Evolutionary conservation across 2,113 vertebrate genomes (phyloP).

Genomic region (Fulmarus glacialis): DNA sequence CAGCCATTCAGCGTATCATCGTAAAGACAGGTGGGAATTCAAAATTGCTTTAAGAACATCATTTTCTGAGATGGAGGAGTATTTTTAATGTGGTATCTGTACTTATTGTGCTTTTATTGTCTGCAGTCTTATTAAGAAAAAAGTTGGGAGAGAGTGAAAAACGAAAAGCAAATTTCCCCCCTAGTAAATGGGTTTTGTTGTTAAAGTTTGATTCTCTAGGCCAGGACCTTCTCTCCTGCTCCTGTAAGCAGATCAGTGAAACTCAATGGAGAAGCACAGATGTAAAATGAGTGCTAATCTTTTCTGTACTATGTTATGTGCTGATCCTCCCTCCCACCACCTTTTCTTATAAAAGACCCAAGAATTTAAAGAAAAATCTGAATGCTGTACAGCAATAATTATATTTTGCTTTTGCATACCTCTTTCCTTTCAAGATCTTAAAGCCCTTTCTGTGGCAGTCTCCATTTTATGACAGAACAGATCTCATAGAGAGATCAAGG

Average conservation of each 20-base stretch:
- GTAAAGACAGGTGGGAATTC: not conserved
- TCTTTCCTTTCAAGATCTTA: not conserved
- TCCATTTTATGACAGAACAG: not conserved
- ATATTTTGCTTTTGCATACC: not conserved
- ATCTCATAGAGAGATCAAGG: not conserved
- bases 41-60: slow-evolving; percentile 1
- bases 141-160: not conserved
- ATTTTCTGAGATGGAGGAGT: not conserved
- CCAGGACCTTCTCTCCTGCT: not conserved
- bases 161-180: not conserved
- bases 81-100: not conserved
- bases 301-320: not conserved
- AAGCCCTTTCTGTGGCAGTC: not conserved
- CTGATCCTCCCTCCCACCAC: not conserved
- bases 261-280: not conserved
- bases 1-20: not conserved
- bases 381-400: not conserved
- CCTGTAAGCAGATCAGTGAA: not conserved
- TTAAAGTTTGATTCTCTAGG: not conserved
- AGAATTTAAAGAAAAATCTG: not conserved
- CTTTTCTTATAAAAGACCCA: not conserved
- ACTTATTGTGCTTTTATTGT: slow-evolving; percentile 3
- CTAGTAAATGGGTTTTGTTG: not conserved
- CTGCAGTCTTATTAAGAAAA: not conserved
- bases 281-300: not conserved